Percentiles rank a stretch among this genome's conserved stretches.
Conservation (phyloP, 1,140 invertebrate species). For the Zaprionus inermis region DNA sequence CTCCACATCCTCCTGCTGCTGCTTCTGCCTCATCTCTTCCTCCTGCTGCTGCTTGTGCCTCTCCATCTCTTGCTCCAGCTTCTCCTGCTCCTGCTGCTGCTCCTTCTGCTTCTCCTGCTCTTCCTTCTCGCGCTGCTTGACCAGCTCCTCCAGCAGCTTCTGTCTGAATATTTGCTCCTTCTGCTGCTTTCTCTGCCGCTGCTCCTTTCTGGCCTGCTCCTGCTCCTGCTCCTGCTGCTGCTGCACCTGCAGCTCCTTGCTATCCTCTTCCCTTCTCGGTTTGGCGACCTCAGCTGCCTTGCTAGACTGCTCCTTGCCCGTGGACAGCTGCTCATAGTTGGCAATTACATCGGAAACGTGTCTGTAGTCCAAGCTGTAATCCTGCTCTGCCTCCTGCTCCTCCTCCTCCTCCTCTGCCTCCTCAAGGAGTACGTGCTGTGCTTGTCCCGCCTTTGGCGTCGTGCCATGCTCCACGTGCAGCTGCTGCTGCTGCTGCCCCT, state of each 20-base stretch:
- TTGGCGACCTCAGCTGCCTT: not conserved
- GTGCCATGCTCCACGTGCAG: slow-evolving; percentile 55
- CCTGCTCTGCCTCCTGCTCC: not conserved
- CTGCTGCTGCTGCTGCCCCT: slow-evolving; percentile 26
- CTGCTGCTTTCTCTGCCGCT: slow-evolving; percentile 17
- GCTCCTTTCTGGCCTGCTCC: slow-evolving; percentile 12
- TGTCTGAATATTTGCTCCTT: slow-evolving; percentile 7
- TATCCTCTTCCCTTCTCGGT: not conserved
- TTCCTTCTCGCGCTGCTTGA: not conserved
- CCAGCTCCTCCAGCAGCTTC: slow-evolving; percentile 7
- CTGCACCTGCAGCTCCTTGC: slow-evolving; percentile 7
- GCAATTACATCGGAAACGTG: slow-evolving; percentile 77
- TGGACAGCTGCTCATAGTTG: slow-evolving; percentile 74
- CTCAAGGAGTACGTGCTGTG: slow-evolving; percentile 66
- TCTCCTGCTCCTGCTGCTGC: not conserved
- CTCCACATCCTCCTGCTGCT: not conserved
- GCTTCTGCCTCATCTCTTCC: not conserved
- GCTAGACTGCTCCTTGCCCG: slow-evolving; percentile 16
- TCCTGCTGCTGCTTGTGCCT: not conserved
- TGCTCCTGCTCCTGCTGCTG: not conserved
- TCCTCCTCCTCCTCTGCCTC: slow-evolving; percentile 34
- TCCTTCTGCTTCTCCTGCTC: slow-evolving; percentile 2
- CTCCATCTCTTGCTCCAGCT: not conserved
- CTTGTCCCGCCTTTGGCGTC: slow-evolving; percentile 53
- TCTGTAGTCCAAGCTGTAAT: slow-evolving; percentile 38